These are phyloP conservation scores for Planococcus citri DNA, from an alignment of 1,140 invertebrate genomes.

Conservation along the genomic window DNA sequence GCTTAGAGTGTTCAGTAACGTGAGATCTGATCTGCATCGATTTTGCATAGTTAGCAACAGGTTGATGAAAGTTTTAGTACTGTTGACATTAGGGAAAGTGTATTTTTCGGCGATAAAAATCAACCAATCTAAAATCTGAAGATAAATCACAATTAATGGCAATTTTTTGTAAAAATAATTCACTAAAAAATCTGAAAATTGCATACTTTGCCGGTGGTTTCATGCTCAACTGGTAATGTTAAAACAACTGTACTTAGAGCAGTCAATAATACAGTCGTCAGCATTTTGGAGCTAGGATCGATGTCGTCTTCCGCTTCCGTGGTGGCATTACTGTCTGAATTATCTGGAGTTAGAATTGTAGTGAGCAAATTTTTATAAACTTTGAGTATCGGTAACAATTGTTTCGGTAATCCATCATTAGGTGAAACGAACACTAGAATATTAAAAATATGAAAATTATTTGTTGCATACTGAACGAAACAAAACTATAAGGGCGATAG, in stretches of 20 bases:
- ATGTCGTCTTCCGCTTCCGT: not conserved
- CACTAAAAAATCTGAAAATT: not conserved
- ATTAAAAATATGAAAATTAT: not conserved
- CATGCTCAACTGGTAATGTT: not conserved
- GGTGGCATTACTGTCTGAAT: not conserved
- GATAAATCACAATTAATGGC: not conserved
- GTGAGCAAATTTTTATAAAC: slow-evolving; percentile 18
- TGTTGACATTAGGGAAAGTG: slow-evolving; percentile 5
- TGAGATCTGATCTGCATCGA: slow-evolving; percentile 24
- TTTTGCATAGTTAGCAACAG: slow-evolving; percentile 24
- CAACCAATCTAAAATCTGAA: slow-evolving; percentile 26
- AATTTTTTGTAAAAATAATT: not conserved
- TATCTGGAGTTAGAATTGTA: not conserved
- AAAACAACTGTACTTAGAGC: not conserved
- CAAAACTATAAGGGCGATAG: not conserved
- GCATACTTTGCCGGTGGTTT: not conserved
- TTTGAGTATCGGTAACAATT: slow-evolving; percentile 9
- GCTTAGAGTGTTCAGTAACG: slow-evolving; percentile 26
- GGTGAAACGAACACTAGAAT: not conserved
- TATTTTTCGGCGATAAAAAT: slow-evolving; percentile 25
- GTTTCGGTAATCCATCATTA: slow-evolving; percentile 10
- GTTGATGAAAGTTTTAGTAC: slow-evolving; percentile 24
- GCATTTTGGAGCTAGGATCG: not conserved
- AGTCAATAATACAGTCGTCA: not conserved
- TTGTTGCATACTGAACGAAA: not conserved